These are phyloP conservation scores for Mechanitis messenoides DNA, from an alignment of 2,888 invertebrate genomes.

Conservation along the genomic window DNA sequence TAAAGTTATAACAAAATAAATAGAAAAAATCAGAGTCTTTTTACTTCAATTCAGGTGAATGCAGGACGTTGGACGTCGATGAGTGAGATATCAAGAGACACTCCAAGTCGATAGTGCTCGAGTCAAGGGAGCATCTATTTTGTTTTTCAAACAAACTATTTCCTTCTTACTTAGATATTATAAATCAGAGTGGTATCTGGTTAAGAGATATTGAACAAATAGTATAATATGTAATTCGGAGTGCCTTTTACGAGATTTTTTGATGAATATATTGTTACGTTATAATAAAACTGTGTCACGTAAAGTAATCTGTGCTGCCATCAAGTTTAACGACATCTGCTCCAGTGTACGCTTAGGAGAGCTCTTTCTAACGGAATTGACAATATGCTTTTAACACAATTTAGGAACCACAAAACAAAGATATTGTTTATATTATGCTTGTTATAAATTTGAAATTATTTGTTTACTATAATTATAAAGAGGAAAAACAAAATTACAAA, in stretches of 20 bases:
- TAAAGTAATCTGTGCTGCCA: slow-evolving; percentile 37
- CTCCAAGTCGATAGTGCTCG: slow-evolving; percentile 33
- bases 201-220: not conserved
- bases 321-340: slow-evolving; percentile 39
- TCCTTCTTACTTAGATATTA: slow-evolving; percentile 10
- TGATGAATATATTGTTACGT: slow-evolving; percentile 42
- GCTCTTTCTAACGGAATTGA: slow-evolving; percentile 26
- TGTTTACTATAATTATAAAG: too few relatives aligned
- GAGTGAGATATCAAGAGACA: slow-evolving; percentile 25
- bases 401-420: not conserved
- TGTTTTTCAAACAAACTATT: slow-evolving; percentile 18
- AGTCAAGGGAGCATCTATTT: slow-evolving; percentile 43
- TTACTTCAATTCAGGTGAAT: slow-evolving; percentile 9
- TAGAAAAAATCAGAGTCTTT: too few relatives aligned
- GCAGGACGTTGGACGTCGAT: slow-evolving; percentile 15
- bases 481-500: too few relatives aligned
- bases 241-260: slow-evolving; percentile 40
- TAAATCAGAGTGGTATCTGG: not conserved
- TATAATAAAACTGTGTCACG: slow-evolving; percentile 33
- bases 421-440: too few relatives aligned
- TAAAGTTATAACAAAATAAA: too few relatives aligned
- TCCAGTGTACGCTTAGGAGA: slow-evolving; percentile 28
- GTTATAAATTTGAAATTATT: too few relatives aligned
- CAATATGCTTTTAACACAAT: slow-evolving; percentile 15
- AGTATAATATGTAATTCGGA: slow-evolving; percentile 15